Evolutionary conservation across 2,113 vertebrate species (phyloP).

Genomic region (Calypte anna): DNA sequence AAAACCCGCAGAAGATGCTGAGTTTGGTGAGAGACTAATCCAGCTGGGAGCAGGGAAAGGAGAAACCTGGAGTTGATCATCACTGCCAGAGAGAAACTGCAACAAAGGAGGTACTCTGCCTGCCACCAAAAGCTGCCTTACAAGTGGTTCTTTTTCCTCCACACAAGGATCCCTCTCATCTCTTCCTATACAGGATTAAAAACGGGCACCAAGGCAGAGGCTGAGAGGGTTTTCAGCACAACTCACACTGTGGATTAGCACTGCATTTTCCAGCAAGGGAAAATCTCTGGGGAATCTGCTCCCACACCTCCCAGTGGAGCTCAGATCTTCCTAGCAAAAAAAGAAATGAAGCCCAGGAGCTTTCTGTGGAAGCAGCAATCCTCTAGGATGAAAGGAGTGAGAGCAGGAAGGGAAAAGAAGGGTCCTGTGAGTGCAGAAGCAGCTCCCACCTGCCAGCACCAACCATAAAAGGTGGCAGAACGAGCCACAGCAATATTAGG

Average conservation of each 20-base stretch:
- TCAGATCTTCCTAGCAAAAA: not conserved
- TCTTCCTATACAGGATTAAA: not conserved
- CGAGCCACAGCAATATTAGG: not conserved
- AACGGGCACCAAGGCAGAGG: fast-evolving
- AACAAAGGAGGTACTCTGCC: not conserved
- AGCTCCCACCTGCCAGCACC: not conserved
- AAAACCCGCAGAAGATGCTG: not conserved
- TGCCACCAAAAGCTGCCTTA: not conserved
- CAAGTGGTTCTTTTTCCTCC: not conserved
- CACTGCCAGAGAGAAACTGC: not conserved
- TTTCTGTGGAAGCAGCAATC: not conserved
- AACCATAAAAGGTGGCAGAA: not conserved
- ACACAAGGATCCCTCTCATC: not conserved
- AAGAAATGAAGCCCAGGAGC: not conserved
- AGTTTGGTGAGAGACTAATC: not conserved
- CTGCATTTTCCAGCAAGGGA: not conserved
- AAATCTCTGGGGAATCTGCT: not conserved
- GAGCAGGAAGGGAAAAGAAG: not conserved
- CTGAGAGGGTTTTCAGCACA: not conserved
- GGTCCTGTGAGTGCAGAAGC: not conserved
- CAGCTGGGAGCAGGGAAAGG: not conserved
- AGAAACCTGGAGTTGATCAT: not conserved
- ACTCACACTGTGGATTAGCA: not conserved
- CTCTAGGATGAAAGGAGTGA: not conserved
- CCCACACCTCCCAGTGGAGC: not conserved